Conservation (phyloP, 1,140 invertebrate genomes). For the Portunus trituberculatus region DNA sequence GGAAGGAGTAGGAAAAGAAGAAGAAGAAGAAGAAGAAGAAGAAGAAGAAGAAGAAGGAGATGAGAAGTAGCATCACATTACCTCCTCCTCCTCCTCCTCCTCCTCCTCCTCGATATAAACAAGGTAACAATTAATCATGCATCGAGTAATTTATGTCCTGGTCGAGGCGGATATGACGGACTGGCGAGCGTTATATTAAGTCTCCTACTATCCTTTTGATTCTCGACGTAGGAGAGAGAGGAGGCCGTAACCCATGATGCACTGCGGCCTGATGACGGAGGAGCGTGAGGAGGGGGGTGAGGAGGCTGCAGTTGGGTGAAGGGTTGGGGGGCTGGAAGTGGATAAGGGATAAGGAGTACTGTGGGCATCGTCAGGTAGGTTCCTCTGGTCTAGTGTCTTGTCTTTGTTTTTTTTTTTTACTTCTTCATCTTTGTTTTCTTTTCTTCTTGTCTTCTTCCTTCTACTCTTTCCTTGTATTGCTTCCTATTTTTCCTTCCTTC, state of each 20-base stretch:
- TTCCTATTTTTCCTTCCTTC: background rate
- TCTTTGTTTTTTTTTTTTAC: background rate
- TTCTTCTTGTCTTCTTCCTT: background rate
- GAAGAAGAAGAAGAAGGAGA: background rate
- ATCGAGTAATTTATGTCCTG: conserved; percentile 26
- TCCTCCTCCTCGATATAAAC: background rate
- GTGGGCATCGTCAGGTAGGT: background rate
- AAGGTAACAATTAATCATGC: conserved; percentile 41
- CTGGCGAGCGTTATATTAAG: conserved; percentile 38
- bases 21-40: too few species aligned
- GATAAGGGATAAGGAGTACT: background rate
- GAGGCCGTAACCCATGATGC: background rate
- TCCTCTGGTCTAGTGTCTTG: background rate
- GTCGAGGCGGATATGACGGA: conserved; percentile 4
- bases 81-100: conserved; percentile 37
- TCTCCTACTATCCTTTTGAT: background rate
- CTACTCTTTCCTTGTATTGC: background rate
- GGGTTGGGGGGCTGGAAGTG: too few species aligned
- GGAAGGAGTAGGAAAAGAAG: too few species aligned
- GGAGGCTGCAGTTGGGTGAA: too few species aligned
- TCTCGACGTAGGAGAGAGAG: background rate
- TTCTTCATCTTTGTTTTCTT: background rate
- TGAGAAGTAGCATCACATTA: background rate
- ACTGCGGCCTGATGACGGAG: background rate
- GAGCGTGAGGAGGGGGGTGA: background rate